A percentile compares a stretch with the other conserved stretches of the same genome.
Evolutionary conservation across 2,888 invertebrate genomes (phyloP).

Genomic region (Athalia rosae): DNA sequence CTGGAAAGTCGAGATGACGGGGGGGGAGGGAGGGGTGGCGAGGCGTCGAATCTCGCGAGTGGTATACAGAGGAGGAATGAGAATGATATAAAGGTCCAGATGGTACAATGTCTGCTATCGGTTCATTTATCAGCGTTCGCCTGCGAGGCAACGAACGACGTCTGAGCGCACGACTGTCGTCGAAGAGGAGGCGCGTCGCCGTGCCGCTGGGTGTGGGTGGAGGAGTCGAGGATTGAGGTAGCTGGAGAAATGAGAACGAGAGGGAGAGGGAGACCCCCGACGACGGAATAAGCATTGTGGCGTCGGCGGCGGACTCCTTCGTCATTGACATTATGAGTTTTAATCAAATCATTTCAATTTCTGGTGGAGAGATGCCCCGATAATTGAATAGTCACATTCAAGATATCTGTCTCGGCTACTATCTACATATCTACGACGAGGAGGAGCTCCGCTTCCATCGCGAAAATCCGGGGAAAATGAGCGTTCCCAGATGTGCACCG

Average conservation of each 20-base stretch:
- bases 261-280: constrained; percentile 44
- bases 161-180: constrained; percentile 49
- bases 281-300: constrained; percentile 59
- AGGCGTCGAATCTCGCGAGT: constrained; percentile 36
- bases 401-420: constrained; percentile 18
- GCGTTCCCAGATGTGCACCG: no score
- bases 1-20: constrained; percentile 38
- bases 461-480: not conserved
- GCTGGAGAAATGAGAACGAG: constrained; percentile 50
- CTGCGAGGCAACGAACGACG: constrained; percentile 55
- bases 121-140: constrained; percentile 71
- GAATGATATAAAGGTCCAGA: constrained; percentile 65
- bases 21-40: constrained; percentile 27
- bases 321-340: constrained; percentile 67
- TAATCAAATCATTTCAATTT: constrained; percentile 69
- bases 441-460: not conserved
- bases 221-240: constrained; percentile 42
- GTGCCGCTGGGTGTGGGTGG: constrained; percentile 49
- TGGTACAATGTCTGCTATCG: constrained; percentile 70
- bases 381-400: constrained; percentile 32
- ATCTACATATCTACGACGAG: constrained; percentile 10
- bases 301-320: constrained; percentile 59
- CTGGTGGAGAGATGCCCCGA: constrained; percentile 13
- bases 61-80: constrained; percentile 33
- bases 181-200: constrained; percentile 53